Percentiles rank a stretch among this genome's conserved stretches.
Evolutionary conservation across 2,888 invertebrate species (phyloP).

Genomic region (Dorcus parallelipipedus): DNA sequence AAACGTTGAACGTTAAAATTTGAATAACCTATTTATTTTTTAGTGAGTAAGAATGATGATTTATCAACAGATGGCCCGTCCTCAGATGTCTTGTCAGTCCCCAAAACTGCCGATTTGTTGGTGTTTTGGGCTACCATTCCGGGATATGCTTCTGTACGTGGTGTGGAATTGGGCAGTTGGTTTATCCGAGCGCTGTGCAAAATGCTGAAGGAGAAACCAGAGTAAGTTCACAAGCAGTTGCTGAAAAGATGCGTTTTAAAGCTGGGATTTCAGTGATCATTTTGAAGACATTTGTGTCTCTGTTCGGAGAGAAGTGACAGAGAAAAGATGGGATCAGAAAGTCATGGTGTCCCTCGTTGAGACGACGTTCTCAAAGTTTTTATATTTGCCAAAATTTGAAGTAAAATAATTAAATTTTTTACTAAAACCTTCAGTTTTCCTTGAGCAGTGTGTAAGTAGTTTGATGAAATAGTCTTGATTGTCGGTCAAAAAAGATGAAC

Average conservation of each 20-base stretch:
- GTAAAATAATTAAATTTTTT: no score
- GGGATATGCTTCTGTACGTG: conserved; percentile 41
- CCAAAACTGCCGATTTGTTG: conserved; percentile 35
- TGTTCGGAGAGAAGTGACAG: conserved; percentile 27
- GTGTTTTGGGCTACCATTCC: conserved; percentile 43
- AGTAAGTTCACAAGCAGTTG: conserved; percentile 24
- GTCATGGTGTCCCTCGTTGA: conserved; percentile 16
- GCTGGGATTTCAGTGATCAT: conserved; percentile 27
- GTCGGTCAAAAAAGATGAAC: no score
- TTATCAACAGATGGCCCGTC: conserved; percentile 15
- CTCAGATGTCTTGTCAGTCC: conserved; percentile 11
- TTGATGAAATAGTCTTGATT: no score
- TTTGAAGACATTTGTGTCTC: conserved; percentile 39
- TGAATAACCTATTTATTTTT: conserved; percentile 13
- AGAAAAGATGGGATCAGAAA: conserved; percentile 28
- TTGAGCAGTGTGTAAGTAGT: no score
- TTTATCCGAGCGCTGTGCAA: conserved; percentile 43
- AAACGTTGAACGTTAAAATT: conserved; percentile 5
- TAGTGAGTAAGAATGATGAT: conserved; percentile 22
- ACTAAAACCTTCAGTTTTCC: no score
- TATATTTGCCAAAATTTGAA: conserved; percentile 10
- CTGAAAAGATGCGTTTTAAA: neutral
- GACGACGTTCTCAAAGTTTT: conserved; percentile 19
- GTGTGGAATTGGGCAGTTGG: conserved; percentile 40
- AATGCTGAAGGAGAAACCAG: conserved; percentile 29